These are phyloP conservation scores for Corythaeola cristata DNA, from an alignment of 2,113 vertebrate genomes.

Conservation along the genomic window DNA sequence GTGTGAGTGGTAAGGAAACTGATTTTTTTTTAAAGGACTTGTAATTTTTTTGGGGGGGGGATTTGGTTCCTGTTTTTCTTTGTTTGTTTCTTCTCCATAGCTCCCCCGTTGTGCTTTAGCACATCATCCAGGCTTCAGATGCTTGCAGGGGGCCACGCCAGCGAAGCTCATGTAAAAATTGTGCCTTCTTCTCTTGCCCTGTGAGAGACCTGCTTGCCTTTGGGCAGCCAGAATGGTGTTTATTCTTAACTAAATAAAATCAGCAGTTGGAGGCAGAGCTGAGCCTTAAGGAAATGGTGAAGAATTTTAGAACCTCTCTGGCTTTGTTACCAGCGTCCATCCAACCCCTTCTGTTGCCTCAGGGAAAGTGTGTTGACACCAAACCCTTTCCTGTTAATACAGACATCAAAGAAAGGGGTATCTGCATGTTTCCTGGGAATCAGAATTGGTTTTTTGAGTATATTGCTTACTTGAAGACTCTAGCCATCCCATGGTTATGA, in stretches of 20 bases:
- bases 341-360: neutral
- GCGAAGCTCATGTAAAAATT: neutral
- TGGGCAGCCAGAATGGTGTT: neutral
- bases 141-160: neutral
- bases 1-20: neutral
- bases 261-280: neutral
- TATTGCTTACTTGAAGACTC: neutral
- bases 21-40: neutral
- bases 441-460: neutral
- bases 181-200: neutral
- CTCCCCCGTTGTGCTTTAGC: neutral
- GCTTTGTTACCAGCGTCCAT: neutral
- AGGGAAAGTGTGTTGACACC: neutral
- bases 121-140: neutral
- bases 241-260: neutral
- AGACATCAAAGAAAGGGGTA: neutral
- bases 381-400: neutral
- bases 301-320: neutral
- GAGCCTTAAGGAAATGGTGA: neutral
- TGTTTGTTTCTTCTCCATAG: neutral
- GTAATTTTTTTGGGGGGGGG: neutral
- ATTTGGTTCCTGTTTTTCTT: neutral
- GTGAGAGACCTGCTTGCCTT: neutral
- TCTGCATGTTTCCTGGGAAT: neutral
- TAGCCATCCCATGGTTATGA: neutral